Base-by-base conservation (phyloP, 2,113 vertebrate genomes). In the Callaeas wilsoni region DNA sequence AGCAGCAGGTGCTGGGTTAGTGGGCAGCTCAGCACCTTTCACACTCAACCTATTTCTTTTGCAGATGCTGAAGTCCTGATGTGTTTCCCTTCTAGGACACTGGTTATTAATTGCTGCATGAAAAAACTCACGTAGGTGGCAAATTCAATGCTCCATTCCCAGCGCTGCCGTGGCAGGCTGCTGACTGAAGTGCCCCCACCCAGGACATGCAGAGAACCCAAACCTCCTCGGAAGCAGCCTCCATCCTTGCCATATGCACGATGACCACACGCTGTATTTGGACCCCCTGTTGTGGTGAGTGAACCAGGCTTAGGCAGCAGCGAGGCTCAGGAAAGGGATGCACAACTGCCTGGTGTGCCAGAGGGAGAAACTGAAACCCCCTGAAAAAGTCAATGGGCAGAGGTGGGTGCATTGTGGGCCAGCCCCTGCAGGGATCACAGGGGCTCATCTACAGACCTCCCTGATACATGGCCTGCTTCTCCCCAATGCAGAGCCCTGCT, bases 91-190 rank as follows among this genome's bases (percentile, higher is more conserved):
- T 68, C 16, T 21, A 39, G 50, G 37, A 30, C 41, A 29, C 39
- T 63, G 19, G 39, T 50, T 67, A 49, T 42, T 65, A 69, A 74
- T 5, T 27, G 23, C 57, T 91, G 32, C 46, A 22, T 59, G 47
- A 81, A 74, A 49, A 83, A 30, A 8, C 7, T 39, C 8, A 71
- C 0, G 10, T 16, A 64, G 35, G n/a, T 62, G 53, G 53, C 29
- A 59, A 44, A 64, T 55, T 32, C 11, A 67, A 7, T 6, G 35
- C 22, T 81, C 47, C 29, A 3, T 47, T 50, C 27, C 73, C 5
- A 1, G 41, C 0, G 0, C 76, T 60, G 63, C 26, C 0, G 0
- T 13, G 50, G 81, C 55, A 78, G 76, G 41, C 39, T 1, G 1
- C 50, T 83, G 62, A 29, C 35, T 32, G n/a, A 70, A 50, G 63